Base-by-base conservation (phyloP, 1,140 invertebrate genomes). In the Eurosta solidaginis region DNA sequence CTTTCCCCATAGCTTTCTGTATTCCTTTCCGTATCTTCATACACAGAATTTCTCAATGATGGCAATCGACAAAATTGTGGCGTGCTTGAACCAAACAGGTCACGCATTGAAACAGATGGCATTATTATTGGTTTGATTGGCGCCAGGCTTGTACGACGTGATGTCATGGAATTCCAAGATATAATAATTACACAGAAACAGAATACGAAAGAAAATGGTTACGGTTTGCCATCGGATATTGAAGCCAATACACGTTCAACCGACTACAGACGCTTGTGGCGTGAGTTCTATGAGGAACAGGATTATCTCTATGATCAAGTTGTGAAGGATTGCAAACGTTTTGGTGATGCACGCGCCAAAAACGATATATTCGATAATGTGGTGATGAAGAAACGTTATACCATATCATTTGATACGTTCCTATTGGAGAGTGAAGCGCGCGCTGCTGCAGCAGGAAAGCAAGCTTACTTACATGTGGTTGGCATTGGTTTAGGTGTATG, bases 31-130 rank as follows among this genome's bases (percentile, higher is more conserved):
- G 87, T 91, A 1, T 91, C 92, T 7, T 92, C 90, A 0, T 88
- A 90, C 77, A 91, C 91, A 2, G 91, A 90, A 79, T 92, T 92
- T 80, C 90, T 93, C 47, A 93, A 93, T 79, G 86, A 92, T 79
- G 92, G 92, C 0, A 81, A 87, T 3, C 86, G 92, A 14, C 81
- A 87, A 2, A 93, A 92, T 82, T 81, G 79, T 44, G 92, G 91
- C 1, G 79, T 85, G 3, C 87, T 90, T 4, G 81, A 84, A 3
- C 52, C 0, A 59, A 45, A 83, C 54, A 83, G 83, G 74, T 74
- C 63, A 0, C 79, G 47, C 6, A 86, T 88, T 25, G 87, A 88
- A 77, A 42, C 50, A 0, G 78, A 82, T 22, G 87, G 87, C 5
- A 81, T 88, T 25, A 82, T 88, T 1, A 81, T 87, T 1, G 89